Conservation (phyloP, 2,113 vertebrate species). For the Suricata suricatta region DNA sequence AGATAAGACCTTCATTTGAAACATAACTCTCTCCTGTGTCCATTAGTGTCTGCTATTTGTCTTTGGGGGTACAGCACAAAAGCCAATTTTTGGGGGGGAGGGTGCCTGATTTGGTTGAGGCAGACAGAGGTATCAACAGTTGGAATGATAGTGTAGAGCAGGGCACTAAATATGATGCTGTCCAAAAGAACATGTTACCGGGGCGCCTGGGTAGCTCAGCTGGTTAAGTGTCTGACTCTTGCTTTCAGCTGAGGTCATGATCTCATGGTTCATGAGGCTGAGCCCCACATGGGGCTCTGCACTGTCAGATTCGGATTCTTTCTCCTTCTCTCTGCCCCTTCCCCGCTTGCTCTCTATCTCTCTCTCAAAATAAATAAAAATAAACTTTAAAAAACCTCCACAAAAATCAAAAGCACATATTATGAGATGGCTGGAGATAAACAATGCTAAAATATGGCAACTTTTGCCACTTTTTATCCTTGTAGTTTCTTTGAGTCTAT, state of each 20-base stretch:
- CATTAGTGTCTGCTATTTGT: conserved; percentile 17
- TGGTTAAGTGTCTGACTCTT: too few relatives aligned
- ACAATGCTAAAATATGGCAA: not conserved
- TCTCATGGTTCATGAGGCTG: too few relatives aligned
- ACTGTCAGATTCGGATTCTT: too few relatives aligned
- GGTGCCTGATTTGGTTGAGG: not conserved
- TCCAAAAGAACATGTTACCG: not conserved
- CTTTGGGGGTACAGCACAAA: conserved; percentile 14
- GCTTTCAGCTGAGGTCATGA: too few relatives aligned
- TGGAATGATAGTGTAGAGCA: not conserved
- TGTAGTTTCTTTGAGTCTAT: conserved; percentile 20
- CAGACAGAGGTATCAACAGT: not conserved
- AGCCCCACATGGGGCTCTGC: too few relatives aligned
- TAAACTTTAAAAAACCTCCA: too few relatives aligned
- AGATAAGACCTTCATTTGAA: conserved; percentile 29
- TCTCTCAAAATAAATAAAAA: too few relatives aligned
- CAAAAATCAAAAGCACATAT: not conserved
- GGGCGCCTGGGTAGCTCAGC: too few relatives aligned
- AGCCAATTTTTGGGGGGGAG: not conserved
- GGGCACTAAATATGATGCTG: not conserved
- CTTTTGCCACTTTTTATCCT: not conserved
- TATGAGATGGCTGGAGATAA: conserved; percentile 8
- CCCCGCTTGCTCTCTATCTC: too few relatives aligned
- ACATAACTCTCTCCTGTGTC: not conserved
- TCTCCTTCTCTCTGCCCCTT: too few relatives aligned